Evolutionary conservation across 2,888 invertebrate species (phyloP), one percentile per base, ranked within the genome.

Genomic region (Harpalus rufipes): DNA sequence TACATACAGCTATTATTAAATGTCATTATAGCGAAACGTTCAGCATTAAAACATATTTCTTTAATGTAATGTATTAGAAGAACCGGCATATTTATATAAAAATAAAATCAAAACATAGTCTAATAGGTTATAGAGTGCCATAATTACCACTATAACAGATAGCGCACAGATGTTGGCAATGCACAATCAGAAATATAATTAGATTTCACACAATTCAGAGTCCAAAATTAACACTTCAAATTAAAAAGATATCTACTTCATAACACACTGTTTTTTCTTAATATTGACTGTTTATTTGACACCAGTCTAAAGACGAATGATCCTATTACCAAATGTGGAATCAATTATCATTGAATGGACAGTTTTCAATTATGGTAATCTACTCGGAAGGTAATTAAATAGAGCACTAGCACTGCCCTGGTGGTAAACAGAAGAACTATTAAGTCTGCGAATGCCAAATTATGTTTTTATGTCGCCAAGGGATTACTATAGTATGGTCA

Each of bases 351-450:
- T 25, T 16, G 44, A 68, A 68, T 39, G 72, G 39, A 72, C 44
- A 74, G 58, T 58, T 58, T 78, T 58, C 58, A 78, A 78, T 78
- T 78, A 78, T 18, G 58, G 25, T 78, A 58, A 56, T 74, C 25
- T 16, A n/a, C 18, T 6, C 7, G 18, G 32, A 78, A 78, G 21
- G 21, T 78, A 78, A 78, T 74, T 78, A 78, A 78, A 14, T 78
- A 58, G 78, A 58, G 56, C 32, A 58, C 78, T 32, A 25, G 78
- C 58, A 14, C 78, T 78, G 58, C 56, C 21, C 16, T 12, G 58
- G 78, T 58, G 78, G 25, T 14, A 12, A 21, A 7, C 7, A 56
- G 8, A 10, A 2, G 58, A 76, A 76, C 56, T 76, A 76, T 41
- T 74, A 74, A 14, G 76, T 51, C 56, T 7, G 39, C 6, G 72